phyloP scores from a whole-genome alignment of 2,113 vertebrate genomes.

The Tricholaema leucomelas region DNA sequence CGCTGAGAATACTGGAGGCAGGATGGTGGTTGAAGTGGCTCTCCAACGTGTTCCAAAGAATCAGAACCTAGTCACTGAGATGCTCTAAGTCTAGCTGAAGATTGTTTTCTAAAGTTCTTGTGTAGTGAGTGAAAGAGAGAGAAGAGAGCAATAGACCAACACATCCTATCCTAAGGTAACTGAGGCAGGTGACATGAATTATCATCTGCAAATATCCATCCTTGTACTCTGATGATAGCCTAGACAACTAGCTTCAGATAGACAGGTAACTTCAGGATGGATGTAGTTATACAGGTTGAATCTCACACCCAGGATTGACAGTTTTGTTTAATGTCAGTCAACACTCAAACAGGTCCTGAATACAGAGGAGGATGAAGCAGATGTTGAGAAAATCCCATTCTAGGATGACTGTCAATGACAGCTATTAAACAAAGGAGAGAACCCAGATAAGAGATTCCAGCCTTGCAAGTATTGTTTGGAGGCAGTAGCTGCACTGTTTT shows the following conservation, averaged over 20 bases:
- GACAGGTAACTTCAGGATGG: neutral
- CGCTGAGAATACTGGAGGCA: neutral
- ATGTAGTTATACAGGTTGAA: neutral
- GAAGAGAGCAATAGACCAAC: neutral
- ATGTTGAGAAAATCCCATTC: conserved; percentile 40
- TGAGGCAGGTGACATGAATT: neutral
- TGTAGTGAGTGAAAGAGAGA: neutral
- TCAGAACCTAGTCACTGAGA: neutral
- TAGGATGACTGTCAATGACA: conserved; percentile 27
- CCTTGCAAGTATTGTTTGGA: neutral
- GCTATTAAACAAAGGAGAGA: conserved; percentile 12
- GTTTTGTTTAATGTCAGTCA: conserved; percentile 22
- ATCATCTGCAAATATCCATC: neutral
- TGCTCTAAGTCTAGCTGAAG: neutral
- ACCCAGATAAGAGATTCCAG: conserved; percentile 10
- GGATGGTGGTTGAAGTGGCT: neutral
- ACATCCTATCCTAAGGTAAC: neutral
- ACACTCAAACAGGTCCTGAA: neutral
- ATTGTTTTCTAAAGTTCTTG: neutral
- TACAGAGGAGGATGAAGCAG: neutral
- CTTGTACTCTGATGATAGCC: neutral
- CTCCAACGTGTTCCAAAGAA: neutral
- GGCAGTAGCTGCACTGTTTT: conserved; percentile 11
- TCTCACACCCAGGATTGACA: neutral
- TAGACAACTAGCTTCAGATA: neutral